phyloP scores from a whole-genome alignment of 2,797 vertebrate species.

The Rhynchotus rufescens region DNA sequence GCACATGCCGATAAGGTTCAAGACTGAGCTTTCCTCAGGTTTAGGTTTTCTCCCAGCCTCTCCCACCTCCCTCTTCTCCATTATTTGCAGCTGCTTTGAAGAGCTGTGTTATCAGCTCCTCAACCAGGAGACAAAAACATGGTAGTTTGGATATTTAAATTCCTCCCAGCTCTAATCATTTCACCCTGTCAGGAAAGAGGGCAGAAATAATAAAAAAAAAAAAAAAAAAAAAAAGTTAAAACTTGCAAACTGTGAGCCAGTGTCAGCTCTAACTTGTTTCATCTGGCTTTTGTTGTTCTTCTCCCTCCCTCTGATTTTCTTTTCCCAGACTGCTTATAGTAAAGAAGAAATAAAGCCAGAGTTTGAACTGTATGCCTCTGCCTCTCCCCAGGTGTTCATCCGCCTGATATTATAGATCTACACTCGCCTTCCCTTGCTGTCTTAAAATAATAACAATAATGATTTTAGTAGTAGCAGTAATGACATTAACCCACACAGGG shows the following conservation, averaged over 20 bases:
- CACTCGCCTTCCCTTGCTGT: not conserved
- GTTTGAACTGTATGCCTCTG: not conserved
- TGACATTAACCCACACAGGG: not conserved
- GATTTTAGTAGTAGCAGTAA: not conserved
- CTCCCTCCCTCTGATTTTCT: not conserved
- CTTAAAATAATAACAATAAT: not conserved
- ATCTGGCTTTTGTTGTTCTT: not conserved
- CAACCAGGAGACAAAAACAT: not conserved
- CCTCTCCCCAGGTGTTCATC: not conserved
- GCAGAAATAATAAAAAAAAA: not conserved
- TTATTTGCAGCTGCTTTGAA: not conserved
- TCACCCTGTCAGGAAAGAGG: not conserved
- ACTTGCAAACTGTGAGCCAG: not conserved
- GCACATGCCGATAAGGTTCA: not conserved
- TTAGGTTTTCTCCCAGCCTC: not conserved
- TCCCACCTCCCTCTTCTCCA: not conserved
- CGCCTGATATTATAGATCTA: not conserved
- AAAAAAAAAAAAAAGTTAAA: not conserved
- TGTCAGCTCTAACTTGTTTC: not conserved
- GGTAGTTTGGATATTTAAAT: not conserved
- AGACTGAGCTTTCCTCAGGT: not conserved
- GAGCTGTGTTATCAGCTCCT: conserved; percentile 6
- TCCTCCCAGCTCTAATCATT: not conserved
- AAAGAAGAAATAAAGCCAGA: not conserved
- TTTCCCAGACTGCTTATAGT: not conserved